Evolutionary conservation across 2,113 vertebrate genomes (phyloP), one percentile per base, ranked within the genome.

Genomic region (Elachura formosa): DNA sequence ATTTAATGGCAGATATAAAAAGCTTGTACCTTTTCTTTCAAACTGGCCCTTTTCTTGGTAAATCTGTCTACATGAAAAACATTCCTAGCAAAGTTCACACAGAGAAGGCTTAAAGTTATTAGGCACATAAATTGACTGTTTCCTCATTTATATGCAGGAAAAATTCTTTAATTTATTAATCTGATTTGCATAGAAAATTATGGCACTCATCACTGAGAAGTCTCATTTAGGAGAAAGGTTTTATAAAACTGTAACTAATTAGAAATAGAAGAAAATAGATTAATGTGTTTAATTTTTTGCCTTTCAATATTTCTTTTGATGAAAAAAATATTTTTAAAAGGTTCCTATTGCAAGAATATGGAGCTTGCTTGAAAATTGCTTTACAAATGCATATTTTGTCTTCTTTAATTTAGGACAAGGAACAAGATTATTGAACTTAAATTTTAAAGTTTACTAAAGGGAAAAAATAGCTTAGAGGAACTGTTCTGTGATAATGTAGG

Each of bases 101-200:
- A 61, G 78, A 89, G 67, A 69, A 97, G 43, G 52, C 71, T 79
- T 84, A 49, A 97, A 97, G 93, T 96, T 94, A 91, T 89, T 91
- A 94, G 76, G 93, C 51, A 67, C 90, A 96, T 97, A 97, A 97
- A 96, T 96, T 91, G 87, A 89, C 84, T 93, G 90, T 62, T 78
- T 96, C 86, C 91, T 97, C 88, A 87, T 97, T 94, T 94, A 94
- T 89, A 97, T 97, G 88, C 96, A 95, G 78, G 80, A 48, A 95
- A 94, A 95, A 88, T 89, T 91, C 83, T 89, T 95, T 97, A 97
- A 96, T 97, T 97, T 96, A 97, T 97, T 97, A 95, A 93, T 89
- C 93, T 90, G 43, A 97, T 97, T 96, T 95, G 94, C 97, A 97
- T 97, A 95, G 82, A 91, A 96, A 96, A 95, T 96, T 86, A 93